Conservation (phyloP, 2,113 vertebrate species). For the Oxyura jamaicensis region DNA sequence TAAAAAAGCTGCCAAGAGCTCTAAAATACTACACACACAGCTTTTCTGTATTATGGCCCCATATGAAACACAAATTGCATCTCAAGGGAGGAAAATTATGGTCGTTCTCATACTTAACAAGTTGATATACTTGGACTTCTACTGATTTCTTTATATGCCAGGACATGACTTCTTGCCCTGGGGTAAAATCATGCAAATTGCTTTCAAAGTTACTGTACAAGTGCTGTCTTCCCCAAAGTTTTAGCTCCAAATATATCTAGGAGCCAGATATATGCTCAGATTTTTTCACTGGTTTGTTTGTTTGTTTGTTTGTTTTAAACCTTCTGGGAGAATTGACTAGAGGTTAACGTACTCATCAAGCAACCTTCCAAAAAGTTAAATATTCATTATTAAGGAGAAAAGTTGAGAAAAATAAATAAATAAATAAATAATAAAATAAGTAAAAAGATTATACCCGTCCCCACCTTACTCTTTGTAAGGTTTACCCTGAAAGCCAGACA, state of each 20-base stretch:
- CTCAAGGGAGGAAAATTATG: not conserved
- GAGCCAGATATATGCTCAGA: not conserved
- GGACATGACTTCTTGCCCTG: not conserved
- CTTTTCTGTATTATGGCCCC: not conserved
- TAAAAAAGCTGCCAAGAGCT: not conserved
- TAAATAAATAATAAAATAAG: too few relatives aligned
- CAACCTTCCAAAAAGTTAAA: not conserved
- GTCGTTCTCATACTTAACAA: not conserved
- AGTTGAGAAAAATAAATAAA: not conserved
- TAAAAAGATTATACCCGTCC: not conserved
- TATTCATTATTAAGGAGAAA: not conserved
- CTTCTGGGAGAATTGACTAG: not conserved
- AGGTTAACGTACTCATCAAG: not conserved
- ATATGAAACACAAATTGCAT: not conserved
- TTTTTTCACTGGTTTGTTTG: not conserved
- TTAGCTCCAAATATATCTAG: not conserved
- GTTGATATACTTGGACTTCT: not conserved
- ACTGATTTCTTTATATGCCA: not conserved
- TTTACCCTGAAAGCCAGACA: not conserved
- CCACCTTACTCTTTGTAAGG: not conserved
- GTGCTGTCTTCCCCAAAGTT: not conserved
- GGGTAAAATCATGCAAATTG: not conserved
- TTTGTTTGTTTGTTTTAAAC: too few relatives aligned
- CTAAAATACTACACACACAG: rapidly evolving
- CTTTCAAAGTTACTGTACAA: not conserved